A percentile compares a stretch with the other conserved stretches of the same genome.
These are phyloP conservation scores for Colostygia pectinataria DNA, from an alignment of 2,888 invertebrate genomes.

Conservation along the genomic window DNA sequence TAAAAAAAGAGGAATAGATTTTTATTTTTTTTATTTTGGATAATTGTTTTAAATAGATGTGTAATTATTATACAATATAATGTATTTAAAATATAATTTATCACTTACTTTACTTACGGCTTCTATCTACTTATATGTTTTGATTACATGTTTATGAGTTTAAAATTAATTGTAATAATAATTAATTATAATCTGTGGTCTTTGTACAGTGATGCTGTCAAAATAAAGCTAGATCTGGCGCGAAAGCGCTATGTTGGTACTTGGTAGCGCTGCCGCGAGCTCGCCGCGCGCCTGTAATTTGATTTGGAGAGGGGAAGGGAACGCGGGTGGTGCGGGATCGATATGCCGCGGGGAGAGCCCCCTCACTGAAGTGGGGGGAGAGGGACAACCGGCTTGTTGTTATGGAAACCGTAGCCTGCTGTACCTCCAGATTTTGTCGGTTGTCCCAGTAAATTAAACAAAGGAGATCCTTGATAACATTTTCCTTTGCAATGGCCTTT, in stretches of 20 bases:
- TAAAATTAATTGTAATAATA: no score
- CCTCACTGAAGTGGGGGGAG: conserved; percentile 36
- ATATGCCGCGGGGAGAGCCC: conserved; percentile 45
- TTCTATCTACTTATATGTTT: no score
- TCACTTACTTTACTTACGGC: no score
- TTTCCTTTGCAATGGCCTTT: conserved; percentile 38
- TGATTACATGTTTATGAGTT: no score
- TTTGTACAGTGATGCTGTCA: no score
- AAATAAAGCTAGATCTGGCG: conserved; percentile 18
- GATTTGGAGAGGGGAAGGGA: conserved; percentile 76
- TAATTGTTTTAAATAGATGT: no score
- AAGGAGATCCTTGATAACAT: conserved; percentile 66
- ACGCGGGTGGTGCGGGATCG: conserved; percentile 53
- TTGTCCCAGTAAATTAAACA: conserved; percentile 79
- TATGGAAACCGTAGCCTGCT: conserved; percentile 75
- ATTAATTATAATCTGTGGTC: no score
- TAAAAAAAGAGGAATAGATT: no score
- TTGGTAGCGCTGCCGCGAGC: conserved; percentile 34
- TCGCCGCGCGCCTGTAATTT: conserved; percentile 72
- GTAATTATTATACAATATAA: no score
- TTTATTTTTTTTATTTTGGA: no score
- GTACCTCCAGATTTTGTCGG: conserved; percentile 78
- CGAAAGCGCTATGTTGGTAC: conserved; percentile 23
- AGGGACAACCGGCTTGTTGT: conserved; percentile 71
- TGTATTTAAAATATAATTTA: no score